Evolutionary conservation across 2,113 vertebrate species (phyloP), one percentile per base, ranked within the genome.

Genomic region (Chlorodrepanis virens): DNA sequence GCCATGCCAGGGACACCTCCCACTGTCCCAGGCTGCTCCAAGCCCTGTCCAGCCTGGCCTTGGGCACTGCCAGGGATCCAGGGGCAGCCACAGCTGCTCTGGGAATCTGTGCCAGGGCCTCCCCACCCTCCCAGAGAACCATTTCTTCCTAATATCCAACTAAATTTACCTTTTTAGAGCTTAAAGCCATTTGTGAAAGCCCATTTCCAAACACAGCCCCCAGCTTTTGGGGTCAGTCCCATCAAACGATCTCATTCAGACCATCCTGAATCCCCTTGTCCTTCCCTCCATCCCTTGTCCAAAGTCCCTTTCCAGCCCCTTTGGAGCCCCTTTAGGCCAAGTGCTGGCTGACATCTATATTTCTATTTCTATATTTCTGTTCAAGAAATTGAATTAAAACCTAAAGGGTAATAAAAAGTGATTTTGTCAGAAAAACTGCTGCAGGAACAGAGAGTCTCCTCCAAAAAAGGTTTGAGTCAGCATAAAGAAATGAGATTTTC

Each of bases 41-140:
- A 45, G 14, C 63, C 23, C 27, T 1, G 1, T 25, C 60, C 84
- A 78, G 0, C 64, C 28, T 80, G 50, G 31, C 44, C 37, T 59
- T 2, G 68, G 11, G 0, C 44, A 74, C 8, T 29, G 1, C 12
- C 59, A 81, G 68, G 59, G 68, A 74, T 65, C 65, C 84, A 63
- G 49, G 75, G 64, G 33, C 64, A 87, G 54, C 54, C 72, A 7
- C 39, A 69, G 74, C 64, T 78, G 0, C 54, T 87, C 84, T 69
- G 72, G n/a, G 40, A 64, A 5, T 3, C 33, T 33, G 17, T 42
- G 15, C 61, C 70, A 49, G 35, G 22, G 63, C 23, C 9, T 56
- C 0, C 2, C 17, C 50, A 28, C 52, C 44, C 68, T 50, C 44
- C 1, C 44, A 89, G 68, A 0, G 4, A 52, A 6, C 0, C 11